Percentiles rank a stretch among this genome's conserved stretches.
phyloP scores from a whole-genome alignment of 1,140 invertebrate genomes.

The Latrodectus geometricus region DNA sequence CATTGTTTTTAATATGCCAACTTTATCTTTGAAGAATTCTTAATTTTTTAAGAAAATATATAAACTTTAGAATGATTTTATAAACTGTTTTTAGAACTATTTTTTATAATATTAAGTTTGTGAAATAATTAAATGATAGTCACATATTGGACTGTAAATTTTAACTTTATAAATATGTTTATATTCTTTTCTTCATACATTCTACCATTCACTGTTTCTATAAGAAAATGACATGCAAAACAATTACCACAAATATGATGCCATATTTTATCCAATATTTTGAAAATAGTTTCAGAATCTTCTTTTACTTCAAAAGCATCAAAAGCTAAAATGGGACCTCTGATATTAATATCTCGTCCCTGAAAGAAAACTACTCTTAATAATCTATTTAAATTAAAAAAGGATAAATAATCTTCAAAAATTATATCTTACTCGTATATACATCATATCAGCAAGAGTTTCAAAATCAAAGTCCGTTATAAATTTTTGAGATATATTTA shows the following conservation, averaged over 20 bases:
- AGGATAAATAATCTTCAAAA: not conserved
- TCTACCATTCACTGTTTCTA: not conserved
- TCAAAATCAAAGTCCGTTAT: slow-evolving; percentile 63
- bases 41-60: too few relatives aligned
- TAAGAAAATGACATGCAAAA: not conserved
- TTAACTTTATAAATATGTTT: too few relatives aligned
- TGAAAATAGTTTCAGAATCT: slow-evolving; percentile 73
- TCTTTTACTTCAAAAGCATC: slow-evolving; percentile 72
- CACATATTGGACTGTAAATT: too few relatives aligned
- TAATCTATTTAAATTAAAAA: not conserved
- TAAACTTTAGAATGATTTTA: too few relatives aligned
- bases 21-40: too few relatives aligned
- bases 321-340: slow-evolving; percentile 41
- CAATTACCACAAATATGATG: slow-evolving; percentile 49
- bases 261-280: slow-evolving; percentile 71
- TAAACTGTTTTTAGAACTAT: too few relatives aligned
- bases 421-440: slow-evolving; percentile 48
- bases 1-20: too few relatives aligned
- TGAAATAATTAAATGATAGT: too few relatives aligned
- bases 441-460: slow-evolving; percentile 63
- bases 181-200: too few relatives aligned
- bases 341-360: slow-evolving; percentile 56
- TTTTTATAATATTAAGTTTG: too few relatives aligned
- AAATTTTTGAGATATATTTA: slow-evolving; percentile 61
- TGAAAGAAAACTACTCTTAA: not conserved